Conservation (phyloP, 2,888 invertebrate genomes). For the Ichneumoninae sp. region DNA sequence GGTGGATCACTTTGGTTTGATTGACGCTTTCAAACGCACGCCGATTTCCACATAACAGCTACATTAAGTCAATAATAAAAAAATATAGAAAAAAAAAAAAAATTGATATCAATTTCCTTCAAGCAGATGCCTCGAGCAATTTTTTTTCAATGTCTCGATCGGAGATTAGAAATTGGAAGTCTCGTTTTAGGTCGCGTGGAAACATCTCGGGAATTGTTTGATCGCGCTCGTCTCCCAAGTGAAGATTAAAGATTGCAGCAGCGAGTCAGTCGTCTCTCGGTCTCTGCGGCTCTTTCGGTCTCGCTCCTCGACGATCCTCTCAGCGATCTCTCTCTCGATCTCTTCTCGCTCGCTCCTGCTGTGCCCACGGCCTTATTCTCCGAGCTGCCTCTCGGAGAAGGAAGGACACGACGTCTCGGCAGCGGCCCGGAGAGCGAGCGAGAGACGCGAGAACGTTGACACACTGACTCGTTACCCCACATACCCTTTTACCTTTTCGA, state of each 20-base stretch:
- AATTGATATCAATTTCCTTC: too few species aligned
- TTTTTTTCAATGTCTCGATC: background rate
- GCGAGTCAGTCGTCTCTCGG: conserved; percentile 2
- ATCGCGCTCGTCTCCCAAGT: conserved; percentile 35
- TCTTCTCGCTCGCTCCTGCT: conserved; percentile 35
- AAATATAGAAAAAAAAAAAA: too few species aligned
- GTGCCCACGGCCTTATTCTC: conserved; percentile 81
- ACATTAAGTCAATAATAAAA: too few species aligned
- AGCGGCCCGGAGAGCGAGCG: conserved; percentile 75
- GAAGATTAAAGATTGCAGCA: conserved; percentile 39
- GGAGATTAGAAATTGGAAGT: conserved; percentile 53
- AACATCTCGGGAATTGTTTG: conserved; percentile 42
- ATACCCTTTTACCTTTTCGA: conserved; percentile 83
- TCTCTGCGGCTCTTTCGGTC: conserved; percentile 21
- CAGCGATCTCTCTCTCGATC: background rate
- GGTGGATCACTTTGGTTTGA: conserved; percentile 3
- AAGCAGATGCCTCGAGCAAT: background rate
- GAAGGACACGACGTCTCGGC: conserved; percentile 58
- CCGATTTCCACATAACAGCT: background rate
- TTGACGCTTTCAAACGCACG: background rate
- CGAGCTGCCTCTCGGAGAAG: conserved; percentile 63
- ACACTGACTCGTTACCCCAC: conserved; percentile 84
- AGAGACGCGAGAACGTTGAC: conserved; percentile 82
- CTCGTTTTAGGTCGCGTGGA: conserved; percentile 41
- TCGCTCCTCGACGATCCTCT: conserved; percentile 25